Evolutionary conservation across 2,113 vertebrate species (phyloP).

Genomic region (Ancistrus triradiatus): DNA sequence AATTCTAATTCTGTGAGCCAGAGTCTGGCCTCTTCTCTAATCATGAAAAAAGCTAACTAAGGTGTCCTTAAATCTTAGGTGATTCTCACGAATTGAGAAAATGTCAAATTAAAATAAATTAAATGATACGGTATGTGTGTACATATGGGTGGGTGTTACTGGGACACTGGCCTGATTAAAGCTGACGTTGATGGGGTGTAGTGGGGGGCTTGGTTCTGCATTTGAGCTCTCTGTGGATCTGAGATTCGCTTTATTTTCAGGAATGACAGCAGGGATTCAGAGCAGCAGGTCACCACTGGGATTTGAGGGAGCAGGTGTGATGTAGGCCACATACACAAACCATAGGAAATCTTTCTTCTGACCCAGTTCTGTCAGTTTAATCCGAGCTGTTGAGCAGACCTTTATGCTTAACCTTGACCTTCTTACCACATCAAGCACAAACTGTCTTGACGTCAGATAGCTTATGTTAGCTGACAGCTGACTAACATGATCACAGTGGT

Average conservation of each 20-base stretch:
- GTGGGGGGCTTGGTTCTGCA: neutral
- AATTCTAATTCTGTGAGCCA: no score
- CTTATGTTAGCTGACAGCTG: no score
- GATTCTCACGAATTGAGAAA: no score
- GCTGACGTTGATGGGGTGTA: neutral
- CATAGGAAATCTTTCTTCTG: neutral
- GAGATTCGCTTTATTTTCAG: conserved; percentile 15
- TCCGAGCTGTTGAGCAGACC: no score
- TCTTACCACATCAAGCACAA: no score
- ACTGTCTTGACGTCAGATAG: no score
- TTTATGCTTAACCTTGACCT: no score
- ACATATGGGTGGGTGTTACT: neutral
- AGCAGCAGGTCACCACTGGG: neutral
- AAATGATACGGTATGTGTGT: conserved; percentile 16
- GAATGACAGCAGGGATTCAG: neutral
- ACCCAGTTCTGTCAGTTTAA: neutral
- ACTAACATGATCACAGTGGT: no score
- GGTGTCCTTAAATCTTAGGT: no score
- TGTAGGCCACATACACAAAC: conserved; percentile 1
- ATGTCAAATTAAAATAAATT: no score
- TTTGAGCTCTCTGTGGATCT: neutral
- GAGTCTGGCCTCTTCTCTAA: no score
- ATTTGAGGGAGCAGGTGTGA: neutral
- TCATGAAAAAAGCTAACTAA: no score
- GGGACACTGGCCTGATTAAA: conserved; percentile 16